Conservation (phyloP, 1,140 invertebrate genomes). For the Drosophila ohnishii region DNA sequence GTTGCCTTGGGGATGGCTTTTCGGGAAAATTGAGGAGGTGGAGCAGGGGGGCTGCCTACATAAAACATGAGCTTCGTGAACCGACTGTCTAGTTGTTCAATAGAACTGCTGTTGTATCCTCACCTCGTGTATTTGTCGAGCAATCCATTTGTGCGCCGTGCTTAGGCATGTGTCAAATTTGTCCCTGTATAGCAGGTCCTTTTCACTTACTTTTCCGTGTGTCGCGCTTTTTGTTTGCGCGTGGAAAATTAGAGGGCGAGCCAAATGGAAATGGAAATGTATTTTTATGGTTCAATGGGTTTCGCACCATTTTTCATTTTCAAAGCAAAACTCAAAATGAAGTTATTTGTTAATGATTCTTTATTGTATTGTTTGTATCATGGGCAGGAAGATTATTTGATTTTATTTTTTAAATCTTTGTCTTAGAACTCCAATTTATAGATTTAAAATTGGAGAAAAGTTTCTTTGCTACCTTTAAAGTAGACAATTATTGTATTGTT, state of each 20-base stretch:
- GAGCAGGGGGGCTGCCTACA: slow-evolving; percentile 41
- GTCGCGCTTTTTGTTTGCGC: slow-evolving; percentile 49
- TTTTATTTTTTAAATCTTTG: background rate
- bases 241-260: slow-evolving; percentile 13
- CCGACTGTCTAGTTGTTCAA: slow-evolving; percentile 32
- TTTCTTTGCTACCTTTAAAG: too few species aligned
- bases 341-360: background rate
- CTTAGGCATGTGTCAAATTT: slow-evolving; percentile 76
- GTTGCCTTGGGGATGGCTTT: slow-evolving; percentile 38
- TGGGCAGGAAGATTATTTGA: background rate
- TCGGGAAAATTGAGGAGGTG: slow-evolving; percentile 20
- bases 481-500: background rate
- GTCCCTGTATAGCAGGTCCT: slow-evolving; percentile 18
- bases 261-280: slow-evolving; percentile 69
- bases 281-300: slow-evolving; percentile 63
- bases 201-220: slow-evolving; percentile 11
- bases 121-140: slow-evolving; percentile 42
- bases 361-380: background rate
- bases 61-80: slow-evolving; percentile 65
- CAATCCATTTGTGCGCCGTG: slow-evolving; percentile 62
- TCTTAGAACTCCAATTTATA: too few species aligned
- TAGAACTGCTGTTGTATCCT: slow-evolving; percentile 24
- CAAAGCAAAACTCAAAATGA: background rate
- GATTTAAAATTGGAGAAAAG: too few species aligned
- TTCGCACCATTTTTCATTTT: slow-evolving; percentile 52